Evolutionary conservation across 2,113 vertebrate species (phyloP), one percentile per base, ranked within the genome.

Genomic region (Peromyscus maniculatus): DNA sequence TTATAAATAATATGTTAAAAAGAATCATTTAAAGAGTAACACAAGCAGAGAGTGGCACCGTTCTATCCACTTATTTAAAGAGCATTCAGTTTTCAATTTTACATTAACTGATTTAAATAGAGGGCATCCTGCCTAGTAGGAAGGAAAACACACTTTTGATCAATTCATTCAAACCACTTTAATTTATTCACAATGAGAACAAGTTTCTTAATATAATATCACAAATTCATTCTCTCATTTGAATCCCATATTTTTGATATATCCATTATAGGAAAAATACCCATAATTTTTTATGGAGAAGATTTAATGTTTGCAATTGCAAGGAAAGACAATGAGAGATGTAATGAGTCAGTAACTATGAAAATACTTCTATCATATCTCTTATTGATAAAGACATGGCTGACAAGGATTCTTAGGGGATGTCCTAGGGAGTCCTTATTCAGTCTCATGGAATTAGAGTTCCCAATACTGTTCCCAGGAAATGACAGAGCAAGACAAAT

Each of bases 1-100:
- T 67, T 66, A 67, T 88, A 93, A 96, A 93, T 87, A 96, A 94
- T 69, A 87, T 62, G 96, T 92, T 82, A 69, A 95, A 95, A 92
- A 84, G 67, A 89, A 87, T 2, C 8, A 55, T 94, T 59, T 87
- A 84, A 72, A 95, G 16, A 79, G 2, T 49, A 89, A 80, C 43
- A 46, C 72, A 24, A 89, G 19, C 64, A 17, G 33, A 64, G 71
- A 72, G 6, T 69, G 17, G 13, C 22, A 94, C 22, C 36, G 79
- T 77, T 15, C 5, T 86, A 62, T 55, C 21, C 55, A 87, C 86
- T 82, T 86, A 82, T 12, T 86, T 55, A 80, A 86, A 78, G 8
- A 64, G 7, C 5, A 78, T 95, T 90, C 43, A 80, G 43, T 92
- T 93, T 86, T 36, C 62, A 88, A 80, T 74, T 91, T 91, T 10